A percentile compares a stretch with the other conserved stretches of the same genome.
phyloP scores from a whole-genome alignment of 2,113 vertebrate genomes.

The Ciconia maguari region DNA sequence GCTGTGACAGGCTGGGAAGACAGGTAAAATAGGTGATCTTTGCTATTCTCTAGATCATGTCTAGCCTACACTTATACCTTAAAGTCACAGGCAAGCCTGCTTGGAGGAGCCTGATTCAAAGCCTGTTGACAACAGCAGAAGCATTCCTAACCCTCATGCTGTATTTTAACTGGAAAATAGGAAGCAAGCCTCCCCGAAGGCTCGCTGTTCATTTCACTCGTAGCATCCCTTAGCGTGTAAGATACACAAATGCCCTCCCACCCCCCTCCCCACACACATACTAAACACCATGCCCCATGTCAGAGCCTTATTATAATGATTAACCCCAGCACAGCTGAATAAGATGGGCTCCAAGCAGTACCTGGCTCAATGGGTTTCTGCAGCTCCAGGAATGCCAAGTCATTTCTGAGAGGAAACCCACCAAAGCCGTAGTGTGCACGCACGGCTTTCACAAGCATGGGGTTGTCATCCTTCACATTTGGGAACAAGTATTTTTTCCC shows the following conservation, averaged over 20 bases:
- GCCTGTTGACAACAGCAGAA: background rate
- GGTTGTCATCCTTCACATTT: background rate
- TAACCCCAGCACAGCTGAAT: background rate
- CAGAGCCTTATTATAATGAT: too few relatives aligned
- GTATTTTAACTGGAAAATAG: background rate
- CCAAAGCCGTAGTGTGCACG: background rate
- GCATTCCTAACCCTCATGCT: background rate
- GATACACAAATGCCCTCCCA: background rate
- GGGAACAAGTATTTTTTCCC: background rate
- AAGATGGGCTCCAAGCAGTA: background rate
- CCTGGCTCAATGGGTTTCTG: background rate
- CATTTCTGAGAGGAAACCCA: background rate
- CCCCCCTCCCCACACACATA: background rate
- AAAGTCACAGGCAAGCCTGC: background rate
- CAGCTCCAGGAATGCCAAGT: background rate
- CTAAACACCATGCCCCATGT: background rate
- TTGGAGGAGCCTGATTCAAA: background rate
- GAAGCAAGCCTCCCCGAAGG: background rate
- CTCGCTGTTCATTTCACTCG: background rate
- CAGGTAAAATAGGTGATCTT: background rate
- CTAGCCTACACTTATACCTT: background rate
- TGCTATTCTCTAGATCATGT: background rate
- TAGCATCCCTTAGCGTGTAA: background rate
- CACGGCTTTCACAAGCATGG: background rate
- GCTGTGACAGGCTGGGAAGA: background rate